Evolutionary conservation across 2,797 vertebrate genomes (phyloP), one percentile per base, ranked within the genome.

Genomic region (Rhinogobio ventralis): DNA sequence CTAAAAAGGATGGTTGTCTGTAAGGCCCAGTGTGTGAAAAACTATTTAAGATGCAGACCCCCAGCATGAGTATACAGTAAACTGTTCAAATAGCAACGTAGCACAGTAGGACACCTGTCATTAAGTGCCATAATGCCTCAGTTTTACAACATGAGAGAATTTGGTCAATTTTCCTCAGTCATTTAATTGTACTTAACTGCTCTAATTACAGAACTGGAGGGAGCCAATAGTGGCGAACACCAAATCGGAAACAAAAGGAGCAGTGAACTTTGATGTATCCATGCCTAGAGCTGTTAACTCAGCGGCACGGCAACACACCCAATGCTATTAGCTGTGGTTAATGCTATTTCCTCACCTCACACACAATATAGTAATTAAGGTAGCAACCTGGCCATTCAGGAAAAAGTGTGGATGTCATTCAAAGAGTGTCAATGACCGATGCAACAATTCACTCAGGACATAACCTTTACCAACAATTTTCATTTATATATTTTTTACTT

Each of bases 251-350:
- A 92, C 88, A 89, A 89, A 89, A 90, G 83, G 15, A 87, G 86
- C 86, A 30, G 8, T 60, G 68, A 88, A 85, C 89, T 92, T 93
- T 92, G 92, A 92, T 91, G 87, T 90, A 68, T 82, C 88, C 82
- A 84, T 88, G 90, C 92, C 87, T 81, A 45, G 73, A 87, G 92
- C 86, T 81, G 85, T 78, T 88, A 75, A 8, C 53, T 79, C 62
- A 87, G 42, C 85, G 83, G 79, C 60, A 80, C 25, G 79, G 75
- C 64, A 13, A 76, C 67, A 88, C 72, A 84, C 57, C 64, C 80
- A 62, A 73, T 23, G 7, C 72, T 51, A 83, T 84, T 82, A 87
- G 60, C 45, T 20, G 4, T 25, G 30, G 81, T 74, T 49, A 53
- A 36, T 2, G 4, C 39, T 13, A 69, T 72, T 84, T 72, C 39